Base-by-base conservation (phyloP, 2,113 vertebrate genomes). In the Nesogale talazaci region DNA sequence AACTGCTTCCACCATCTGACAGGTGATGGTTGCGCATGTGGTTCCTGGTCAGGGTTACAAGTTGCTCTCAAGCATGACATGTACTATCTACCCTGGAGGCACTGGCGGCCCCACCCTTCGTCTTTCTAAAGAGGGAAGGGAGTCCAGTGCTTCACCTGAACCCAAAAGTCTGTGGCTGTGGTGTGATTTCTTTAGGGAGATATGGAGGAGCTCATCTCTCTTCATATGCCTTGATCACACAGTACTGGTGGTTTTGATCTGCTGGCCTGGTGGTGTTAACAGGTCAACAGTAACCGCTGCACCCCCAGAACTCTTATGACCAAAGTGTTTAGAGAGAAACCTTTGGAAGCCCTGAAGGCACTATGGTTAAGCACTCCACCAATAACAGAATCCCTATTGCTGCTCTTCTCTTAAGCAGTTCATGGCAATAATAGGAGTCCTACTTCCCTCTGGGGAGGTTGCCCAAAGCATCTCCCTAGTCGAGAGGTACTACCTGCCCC, bases 131-230 rank as follows among this genome's bases (percentile, higher is more conserved):
- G 31, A 29, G 57, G 9, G 83, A 36, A 31, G 67, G 40, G 75
- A 27, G 57, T 70, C 38, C 2, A 4, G 34, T 34, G 10, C 6
- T 57, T 23, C 4, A 1, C 8, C 1, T 40, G 17, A 29, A 42
- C n/a, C 0, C 0, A 19, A n/a, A 61, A 6, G 23, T 38, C 65
- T 36, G 56, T 0, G 38, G 42, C n/a, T n/a, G n/a, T n/a, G n/a
- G 1, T 42, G 1, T 3, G 12, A 2, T 17, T 34, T n/a, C 61
- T 2, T 61, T 59, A 46, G 40, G 29, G 11, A 25, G 15, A 22
- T 16, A 10, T 2, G 11, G 19, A 40, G 22, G 16, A 16, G 14
- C 31, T 27, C 4, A 0, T 12, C 1, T 10, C 40, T 25, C 59
- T 79, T 46, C 29, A 1, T 31, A 4, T 25, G 1, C 40, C 38